Evolutionary conservation across 2,113 vertebrate genomes (phyloP), one percentile per base, ranked within the genome.

Genomic region (Phyllopteryx taeniolatus): DNA sequence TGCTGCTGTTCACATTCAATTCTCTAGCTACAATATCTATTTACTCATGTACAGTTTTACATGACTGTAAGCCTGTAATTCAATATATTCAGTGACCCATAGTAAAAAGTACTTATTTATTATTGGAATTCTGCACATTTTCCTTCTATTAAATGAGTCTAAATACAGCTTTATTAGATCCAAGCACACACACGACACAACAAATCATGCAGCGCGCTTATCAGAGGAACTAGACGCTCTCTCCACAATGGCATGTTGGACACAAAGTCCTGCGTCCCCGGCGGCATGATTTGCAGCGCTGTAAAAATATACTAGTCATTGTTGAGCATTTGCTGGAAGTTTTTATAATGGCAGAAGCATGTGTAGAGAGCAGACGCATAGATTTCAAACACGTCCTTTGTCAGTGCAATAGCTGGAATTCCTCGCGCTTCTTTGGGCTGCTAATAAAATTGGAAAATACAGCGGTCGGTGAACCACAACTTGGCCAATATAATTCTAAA

Each of bases 261-360:
- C 62, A 61, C 76, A 78, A 74, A 61, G 54, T 43, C 57, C 19
- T n/a, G 0, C 0, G 43, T 1, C 33, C 17, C 53, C 14, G 63
- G 31, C n/a, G 10, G 44, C 27, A 63, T 71, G 73, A 80, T 82
- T 79, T 80, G 66, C 65, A 13, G 62, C 39, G 54, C n/a, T 69
- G 46, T 83, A 76, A 82, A 87, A 54, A 80, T 71, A 77, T 68
- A 65, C 47, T 12, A 0, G 33, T 77, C 68, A 83, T 83, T 85
- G 80, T 83, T 69, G 20, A 70, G 53, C 72, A 82, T 84, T 82
- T 77, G 80, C 33, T 70, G 70, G 43, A 71, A 39, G 76, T n/a
- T 86, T 82, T 78, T 82, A 81, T 75, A 14, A 67, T 49, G 35
- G 63, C 43, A 10, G 46, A 63, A 77, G 54, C 70, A 43, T 77